A percentile compares a stretch with the other conserved stretches of the same genome.
These are phyloP conservation scores for Cheilosia grossa DNA, from an alignment of 2,888 invertebrate species.

Conservation along the genomic window DNA sequence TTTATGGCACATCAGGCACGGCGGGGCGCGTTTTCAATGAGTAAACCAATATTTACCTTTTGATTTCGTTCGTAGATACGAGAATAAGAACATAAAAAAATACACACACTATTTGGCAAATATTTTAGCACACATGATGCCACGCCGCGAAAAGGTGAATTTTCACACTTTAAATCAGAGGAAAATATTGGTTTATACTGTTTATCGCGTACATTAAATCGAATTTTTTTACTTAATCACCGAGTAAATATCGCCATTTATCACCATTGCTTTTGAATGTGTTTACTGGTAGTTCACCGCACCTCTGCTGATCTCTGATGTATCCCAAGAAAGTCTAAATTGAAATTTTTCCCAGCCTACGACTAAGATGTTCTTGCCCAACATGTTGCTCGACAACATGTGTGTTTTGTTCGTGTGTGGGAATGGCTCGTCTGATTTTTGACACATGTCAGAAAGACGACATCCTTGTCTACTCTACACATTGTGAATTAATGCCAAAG, in stretches of 20 bases:
- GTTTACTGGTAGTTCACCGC: background rate
- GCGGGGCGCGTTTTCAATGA: constrained; percentile 38
- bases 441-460: constrained; percentile 46
- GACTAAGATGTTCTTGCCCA: constrained; percentile 30
- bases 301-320: constrained; percentile 14
- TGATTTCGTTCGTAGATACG: constrained; percentile 37
- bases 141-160: constrained; percentile 11
- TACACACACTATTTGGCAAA: constrained; percentile 44
- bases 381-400: constrained; percentile 33
- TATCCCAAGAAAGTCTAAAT: constrained; percentile 40
- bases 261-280: constrained; percentile 13
- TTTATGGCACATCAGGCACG: constrained; percentile 9
- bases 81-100: constrained; percentile 22
- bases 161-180: constrained; percentile 43
- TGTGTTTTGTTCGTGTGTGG: constrained; percentile 39
- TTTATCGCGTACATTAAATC: constrained; percentile 33
- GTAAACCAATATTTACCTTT: constrained; percentile 59
- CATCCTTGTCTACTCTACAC: constrained; percentile 16
- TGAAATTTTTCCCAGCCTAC: background rate
- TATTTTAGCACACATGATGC: constrained; percentile 39
- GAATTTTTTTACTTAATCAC: constrained; percentile 43
- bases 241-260: constrained; percentile 43
- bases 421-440: constrained; percentile 38
- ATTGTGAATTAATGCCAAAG: constrained; percentile 20
- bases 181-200: constrained; percentile 29